phyloP scores from a whole-genome alignment of 2,888 invertebrate genomes.

The Atherix ibis region DNA sequence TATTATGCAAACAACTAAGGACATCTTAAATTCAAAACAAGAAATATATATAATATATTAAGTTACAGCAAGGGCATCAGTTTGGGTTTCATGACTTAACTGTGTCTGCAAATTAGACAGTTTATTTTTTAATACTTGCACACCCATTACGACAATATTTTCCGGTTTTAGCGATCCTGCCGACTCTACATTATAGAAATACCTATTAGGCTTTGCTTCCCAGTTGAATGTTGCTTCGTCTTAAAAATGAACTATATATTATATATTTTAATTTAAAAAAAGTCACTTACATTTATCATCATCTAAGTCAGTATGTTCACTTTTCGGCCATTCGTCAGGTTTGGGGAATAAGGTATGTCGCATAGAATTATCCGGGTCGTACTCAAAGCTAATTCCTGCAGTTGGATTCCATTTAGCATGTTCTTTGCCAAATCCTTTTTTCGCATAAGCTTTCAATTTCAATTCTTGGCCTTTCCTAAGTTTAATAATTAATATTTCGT shows the following conservation, averaged over 20 bases:
- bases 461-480: constrained; percentile 77
- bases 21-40: no score
- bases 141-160: constrained; percentile 91
- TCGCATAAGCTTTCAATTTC: constrained; percentile 88
- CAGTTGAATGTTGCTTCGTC: constrained; percentile 87
- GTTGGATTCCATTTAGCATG: constrained; percentile 99
- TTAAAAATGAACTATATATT: constrained; percentile 21
- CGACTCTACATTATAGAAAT: constrained; percentile 92
- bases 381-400: constrained; percentile 95
- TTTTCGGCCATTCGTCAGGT: constrained; percentile 98
- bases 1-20: no score
- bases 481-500: constrained; percentile 66
- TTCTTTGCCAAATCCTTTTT: constrained; percentile 82
- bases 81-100: constrained; percentile 71
- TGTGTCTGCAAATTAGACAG: constrained; percentile 89
- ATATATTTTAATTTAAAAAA: constrained; percentile 1
- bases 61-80: constrained; percentile 68
- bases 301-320: constrained; percentile 86
- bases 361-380: constrained; percentile 97
- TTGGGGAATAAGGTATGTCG: constrained; percentile 89
- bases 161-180: constrained; percentile 89
- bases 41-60: no score
- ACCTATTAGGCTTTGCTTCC: constrained; percentile 92
- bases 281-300: constrained; percentile 62
- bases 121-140: constrained; percentile 86